These are phyloP conservation scores for Schizotus pectinicornis DNA, from an alignment of 2,888 invertebrate species.

Conservation along the genomic window DNA sequence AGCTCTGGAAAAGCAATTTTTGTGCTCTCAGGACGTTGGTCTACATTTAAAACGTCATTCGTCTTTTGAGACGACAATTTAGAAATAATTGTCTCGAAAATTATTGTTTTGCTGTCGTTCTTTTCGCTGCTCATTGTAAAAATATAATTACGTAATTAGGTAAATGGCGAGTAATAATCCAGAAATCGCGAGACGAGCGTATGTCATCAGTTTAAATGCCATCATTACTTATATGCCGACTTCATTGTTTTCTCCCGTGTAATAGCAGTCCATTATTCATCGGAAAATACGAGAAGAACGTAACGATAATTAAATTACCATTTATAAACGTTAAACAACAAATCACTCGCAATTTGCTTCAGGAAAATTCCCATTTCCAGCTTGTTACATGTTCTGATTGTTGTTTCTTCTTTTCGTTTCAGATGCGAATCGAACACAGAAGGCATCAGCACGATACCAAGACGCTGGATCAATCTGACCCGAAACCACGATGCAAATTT, in stretches of 20 bases:
- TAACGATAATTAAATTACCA: too few relatives aligned
- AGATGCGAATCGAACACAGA: conserved; percentile 43
- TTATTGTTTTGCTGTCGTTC: not conserved
- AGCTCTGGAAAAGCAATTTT: too few relatives aligned
- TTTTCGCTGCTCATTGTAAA: not conserved
- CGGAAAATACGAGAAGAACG: too few relatives aligned
- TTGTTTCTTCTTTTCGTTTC: conserved; percentile 1
- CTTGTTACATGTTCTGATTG: not conserved
- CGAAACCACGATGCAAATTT: conserved; percentile 32
- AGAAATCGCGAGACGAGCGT: conserved; percentile 7
- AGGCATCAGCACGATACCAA: conserved; percentile 46
- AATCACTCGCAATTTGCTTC: too few relatives aligned
- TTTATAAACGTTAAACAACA: too few relatives aligned
- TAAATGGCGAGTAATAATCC: conserved; percentile 15
- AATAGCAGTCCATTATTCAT: not conserved
- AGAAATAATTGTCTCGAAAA: not conserved
- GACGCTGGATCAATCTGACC: conserved; percentile 49
- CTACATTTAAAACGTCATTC: not conserved
- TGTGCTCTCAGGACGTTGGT: too few relatives aligned
- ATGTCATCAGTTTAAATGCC: conserved; percentile 12
- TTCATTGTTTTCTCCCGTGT: conserved; percentile 5
- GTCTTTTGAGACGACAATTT: not conserved
- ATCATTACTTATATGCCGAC: conserved; percentile 5
- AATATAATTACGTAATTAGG: conserved; percentile 19
- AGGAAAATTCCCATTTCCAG: too few relatives aligned